Base-by-base conservation (phyloP, 2,888 invertebrate species). In the Pheosia tremula region DNA sequence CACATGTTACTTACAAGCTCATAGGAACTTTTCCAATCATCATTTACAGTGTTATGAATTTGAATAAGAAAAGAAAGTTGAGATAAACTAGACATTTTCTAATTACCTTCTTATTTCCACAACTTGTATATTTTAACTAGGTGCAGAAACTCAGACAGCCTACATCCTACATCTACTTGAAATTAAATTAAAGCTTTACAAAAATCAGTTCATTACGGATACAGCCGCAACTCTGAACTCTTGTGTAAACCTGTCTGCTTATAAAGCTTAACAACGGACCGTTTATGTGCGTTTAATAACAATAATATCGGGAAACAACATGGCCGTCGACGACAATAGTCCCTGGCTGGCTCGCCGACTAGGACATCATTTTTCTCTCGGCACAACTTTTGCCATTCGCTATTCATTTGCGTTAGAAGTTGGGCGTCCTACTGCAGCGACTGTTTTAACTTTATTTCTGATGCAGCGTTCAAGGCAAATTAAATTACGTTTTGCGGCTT, bases 341-440 rank as follows among this genome's bases (percentile, higher is more conserved):
- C 81, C 77, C 78, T 74, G 75, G 77, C 82, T 74, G 75, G 77
- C 82, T 82, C 81, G 79, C 74, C 86, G 87, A 87, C 83, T 87
- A 88, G 88, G 89, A 90, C 93, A 92, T 91, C 90, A 91, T 93
- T 93, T 93, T 93, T 93, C 91, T 45, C 55, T 90, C 90, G 80
- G 80, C 84, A 81, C 86, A 93, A 93, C 93, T 93, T 93, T 93
- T 86, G 91, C 90, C 91, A 93, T 93, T 93, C 92, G 89, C 91
- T 93, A 93, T 93, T 93, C 93, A 93, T 93, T 93, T 91, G 91
- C 90, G 93, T 93, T 93, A 92, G 91, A 93, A 93, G 93, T 93
- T 93, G 85, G 84, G 73, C 91, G 89, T 90, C 88, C 90, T 86
- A 87, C 88, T 91, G 91, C 92, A 90, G 86, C 87, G 90, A 91